Conservation (phyloP, 2,113 vertebrate genomes). For the Prunella himalayana region DNA sequence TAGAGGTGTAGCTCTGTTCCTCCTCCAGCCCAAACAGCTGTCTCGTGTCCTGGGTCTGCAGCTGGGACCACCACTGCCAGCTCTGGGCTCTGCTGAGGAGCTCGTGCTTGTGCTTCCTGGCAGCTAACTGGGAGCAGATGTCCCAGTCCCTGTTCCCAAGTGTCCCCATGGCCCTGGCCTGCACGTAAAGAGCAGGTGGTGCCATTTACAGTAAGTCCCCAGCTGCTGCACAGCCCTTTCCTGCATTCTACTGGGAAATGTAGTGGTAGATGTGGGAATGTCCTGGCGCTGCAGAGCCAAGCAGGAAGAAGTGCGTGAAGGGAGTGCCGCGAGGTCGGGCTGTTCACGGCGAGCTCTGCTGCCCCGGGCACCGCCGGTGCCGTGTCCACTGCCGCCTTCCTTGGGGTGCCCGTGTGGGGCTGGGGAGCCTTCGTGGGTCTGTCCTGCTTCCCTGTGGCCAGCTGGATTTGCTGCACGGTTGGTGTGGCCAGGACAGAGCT, state of each 20-base stretch:
- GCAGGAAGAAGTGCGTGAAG: neutral
- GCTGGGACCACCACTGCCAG: neutral
- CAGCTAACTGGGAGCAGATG: neutral
- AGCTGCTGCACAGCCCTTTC: constrained; percentile 1
- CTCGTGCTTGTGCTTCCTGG: neutral
- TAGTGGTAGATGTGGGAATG: neutral
- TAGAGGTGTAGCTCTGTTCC: neutral
- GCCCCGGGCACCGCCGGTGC: accelerated
- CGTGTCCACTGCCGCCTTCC: neutral
- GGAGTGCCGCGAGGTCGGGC: neutral
- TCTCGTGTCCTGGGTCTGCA: neutral
- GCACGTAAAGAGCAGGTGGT: constrained; percentile 50
- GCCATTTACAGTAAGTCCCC: constrained; percentile 68
- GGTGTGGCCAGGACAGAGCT: neutral
- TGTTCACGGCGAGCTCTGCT: accelerated
- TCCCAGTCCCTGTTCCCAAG: neutral
- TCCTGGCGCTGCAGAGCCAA: neutral
- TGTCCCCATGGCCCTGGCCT: neutral
- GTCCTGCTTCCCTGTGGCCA: neutral
- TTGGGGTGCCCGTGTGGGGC: accelerated
- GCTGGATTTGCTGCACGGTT: accelerated
- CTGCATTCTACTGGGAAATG: neutral
- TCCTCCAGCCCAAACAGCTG: neutral
- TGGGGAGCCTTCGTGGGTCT: neutral
- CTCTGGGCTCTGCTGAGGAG: neutral